Base-by-base conservation (phyloP, 2,797 vertebrate species). In the Rhodeus uyekii region DNA sequence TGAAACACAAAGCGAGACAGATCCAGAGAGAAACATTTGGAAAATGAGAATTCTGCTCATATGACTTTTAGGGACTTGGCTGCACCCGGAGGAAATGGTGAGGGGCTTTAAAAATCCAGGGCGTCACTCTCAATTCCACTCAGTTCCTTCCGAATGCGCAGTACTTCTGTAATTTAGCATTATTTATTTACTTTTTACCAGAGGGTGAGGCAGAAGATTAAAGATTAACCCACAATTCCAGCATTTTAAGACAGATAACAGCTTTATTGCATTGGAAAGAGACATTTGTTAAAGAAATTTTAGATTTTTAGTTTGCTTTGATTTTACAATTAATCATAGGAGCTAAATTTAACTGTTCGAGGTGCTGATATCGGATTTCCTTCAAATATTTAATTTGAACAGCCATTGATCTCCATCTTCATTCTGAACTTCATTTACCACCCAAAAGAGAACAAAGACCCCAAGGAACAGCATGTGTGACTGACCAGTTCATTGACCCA, bases 171-270 rank as follows among this genome's bases (percentile, higher is more conserved):
- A 71, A 80, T 83, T 86, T 46, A 67, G 42, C 81, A 90, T 92
- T 78, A 90, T 89, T 90, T 90, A 90, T 87, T 91, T 85, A 89
- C 88, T 68, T 69, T 88, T 64, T 67, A 50, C 79, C 78, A 67
- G 78, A 58, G 76, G 74, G 58, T 73, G 86, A 78, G 73, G 76
- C 73, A 83, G 48, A 85, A 86, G 46, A 73, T 74, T 69, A 78
- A 76, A 78, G 83, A 79, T 72, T 61, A 75, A 76, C 63, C 72
- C 55, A 50, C 27, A 68, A 72, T 32, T 76, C 63, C 46, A 22
- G 69, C 50, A n/a, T 42, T 67, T 68, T 64, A 36, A 81, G 27
- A 77, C 24, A 58, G 36, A 58, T 5, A 34, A 50, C 44, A 68
- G 61, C n/a, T 77, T 38, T 14, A 27, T 8, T 14, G 42, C 34